These are phyloP conservation scores for Drosophila kohkoa DNA, from an alignment of 1,140 invertebrate genomes.

Conservation along the genomic window DNA sequence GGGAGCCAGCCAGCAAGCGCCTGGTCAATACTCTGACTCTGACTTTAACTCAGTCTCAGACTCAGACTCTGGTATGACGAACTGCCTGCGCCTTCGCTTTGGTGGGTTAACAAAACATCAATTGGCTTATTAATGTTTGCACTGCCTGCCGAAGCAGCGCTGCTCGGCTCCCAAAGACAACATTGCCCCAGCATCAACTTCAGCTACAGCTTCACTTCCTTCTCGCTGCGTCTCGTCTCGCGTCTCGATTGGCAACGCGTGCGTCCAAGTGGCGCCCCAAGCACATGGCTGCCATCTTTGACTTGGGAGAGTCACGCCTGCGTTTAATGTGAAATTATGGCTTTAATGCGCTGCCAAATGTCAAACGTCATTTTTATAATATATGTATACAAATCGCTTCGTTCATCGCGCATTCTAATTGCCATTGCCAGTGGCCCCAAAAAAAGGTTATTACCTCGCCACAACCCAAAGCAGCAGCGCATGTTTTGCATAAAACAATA, in stretches of 20 bases:
- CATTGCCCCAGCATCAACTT: constrained; percentile 27
- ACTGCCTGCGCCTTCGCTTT: constrained; percentile 42
- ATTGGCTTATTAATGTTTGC: constrained; percentile 82
- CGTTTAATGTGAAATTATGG: constrained; percentile 79
- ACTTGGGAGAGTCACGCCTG: constrained; percentile 71
- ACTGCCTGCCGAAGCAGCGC: constrained; percentile 24
- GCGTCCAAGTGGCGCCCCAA: constrained; percentile 67
- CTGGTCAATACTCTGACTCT: constrained; percentile 23
- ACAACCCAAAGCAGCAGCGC: neutral
- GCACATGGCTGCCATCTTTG: constrained; percentile 27
- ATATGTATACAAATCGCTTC: constrained; percentile 39
- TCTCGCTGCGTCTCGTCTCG: neutral
- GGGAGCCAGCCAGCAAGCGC: constrained; percentile 35
- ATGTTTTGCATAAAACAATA: constrained; percentile 9
- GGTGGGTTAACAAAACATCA: constrained; percentile 81
- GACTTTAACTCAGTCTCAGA: no score
- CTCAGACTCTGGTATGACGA: constrained; percentile 41
- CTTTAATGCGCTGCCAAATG: constrained; percentile 68
- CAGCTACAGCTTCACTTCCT: constrained; percentile 15
- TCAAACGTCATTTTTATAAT: constrained; percentile 30
- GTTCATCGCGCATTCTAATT: constrained; percentile 57
- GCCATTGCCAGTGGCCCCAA: constrained; percentile 35
- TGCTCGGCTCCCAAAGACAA: constrained; percentile 22
- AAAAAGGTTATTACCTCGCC: constrained; percentile 10
- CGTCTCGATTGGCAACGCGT: constrained; percentile 56